Evolutionary conservation across 1,140 invertebrate genomes (phyloP), one percentile per base, ranked within the genome.

Genomic region (Drosophila rufa): DNA sequence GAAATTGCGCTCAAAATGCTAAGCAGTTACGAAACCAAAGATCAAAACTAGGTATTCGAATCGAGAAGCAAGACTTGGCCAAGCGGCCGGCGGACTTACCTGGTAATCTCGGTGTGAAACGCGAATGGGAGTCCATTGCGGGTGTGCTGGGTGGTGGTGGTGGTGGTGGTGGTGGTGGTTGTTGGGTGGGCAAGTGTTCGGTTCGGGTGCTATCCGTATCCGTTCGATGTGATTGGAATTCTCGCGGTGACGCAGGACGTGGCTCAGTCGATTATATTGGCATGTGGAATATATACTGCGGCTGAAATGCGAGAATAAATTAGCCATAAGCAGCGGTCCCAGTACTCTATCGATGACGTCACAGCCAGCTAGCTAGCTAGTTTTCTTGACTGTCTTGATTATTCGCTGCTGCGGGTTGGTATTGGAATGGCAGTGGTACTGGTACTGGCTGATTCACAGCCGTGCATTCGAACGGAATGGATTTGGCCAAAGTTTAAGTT

Each of bases 51-150:
- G 33, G 50, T 53, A 71, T 46, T 58, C 50, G 33, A 46, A 62
- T 51, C 17, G 38, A 78, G 33, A 55, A 27, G 43, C 61, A 71
- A 40, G 42, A 57, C 25, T 65, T 47, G 45, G 51, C 53, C 53
- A 33, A 51, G 36, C 33, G 51, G 43, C 38, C 55, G 62, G 57
- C 57, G 64, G 50, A 74, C 84, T 90, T 81, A 89, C 84, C 84
- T 81, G 84, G 84, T 40, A 89, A 79, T 81, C 84, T 76, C 50
- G 80, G 22, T 75, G 80, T 62, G 59, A 90, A 89, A 75, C 80
- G 85, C 76, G 85, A 89, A 90, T 90, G 79, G 62, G 58, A 42
- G 64, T 89, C 84, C 84, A 89, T 89, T 58, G 85, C 53, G 69
- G 36, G 25, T 45, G 38, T 46, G 33, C 48, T 47, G 56, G 33